Percentiles rank a stretch among this genome's conserved stretches.
These are phyloP conservation scores for Lucilia sericata DNA, from an alignment of 1,140 invertebrate species.

Conservation along the genomic window DNA sequence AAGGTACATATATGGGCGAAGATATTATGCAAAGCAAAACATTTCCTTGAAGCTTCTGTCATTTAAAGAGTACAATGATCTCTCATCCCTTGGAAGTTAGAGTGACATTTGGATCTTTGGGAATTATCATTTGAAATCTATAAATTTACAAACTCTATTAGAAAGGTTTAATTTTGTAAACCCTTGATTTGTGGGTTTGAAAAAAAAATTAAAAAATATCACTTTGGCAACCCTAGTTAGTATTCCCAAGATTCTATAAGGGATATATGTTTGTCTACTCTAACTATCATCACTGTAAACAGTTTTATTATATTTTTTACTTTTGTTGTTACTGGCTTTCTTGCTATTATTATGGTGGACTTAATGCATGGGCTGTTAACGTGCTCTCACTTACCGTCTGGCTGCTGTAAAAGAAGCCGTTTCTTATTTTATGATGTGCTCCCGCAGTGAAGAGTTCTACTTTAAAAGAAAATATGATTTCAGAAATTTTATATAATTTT, in stretches of 20 bases:
- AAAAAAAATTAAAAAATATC: no score
- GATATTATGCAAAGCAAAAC: no score
- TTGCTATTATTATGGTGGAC: constrained; percentile 14
- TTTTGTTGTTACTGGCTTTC: neutral
- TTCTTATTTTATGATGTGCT: constrained; percentile 35
- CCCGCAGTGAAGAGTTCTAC: constrained; percentile 32
- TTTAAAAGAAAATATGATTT: constrained; percentile 17
- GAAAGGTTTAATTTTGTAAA: no score
- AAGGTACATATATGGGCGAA: no score
- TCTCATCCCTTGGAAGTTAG: no score
- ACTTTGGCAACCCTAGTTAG: no score
- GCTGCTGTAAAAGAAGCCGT: constrained; percentile 43
- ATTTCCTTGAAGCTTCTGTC: no score
- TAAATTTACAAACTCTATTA: no score
- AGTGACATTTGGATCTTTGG: no score
- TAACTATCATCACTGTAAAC: constrained; percentile 2
- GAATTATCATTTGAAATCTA: no score
- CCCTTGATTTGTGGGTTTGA: no score
- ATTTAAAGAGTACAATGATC: no score
- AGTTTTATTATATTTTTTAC: neutral
- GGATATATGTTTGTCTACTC: neutral
- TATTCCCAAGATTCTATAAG: neutral
- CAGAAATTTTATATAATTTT: neutral
- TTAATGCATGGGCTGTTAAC: constrained; percentile 39
- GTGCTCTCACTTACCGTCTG: constrained; percentile 41